Conservation (phyloP, 2,888 invertebrate species). For the Acleris literana region DNA sequence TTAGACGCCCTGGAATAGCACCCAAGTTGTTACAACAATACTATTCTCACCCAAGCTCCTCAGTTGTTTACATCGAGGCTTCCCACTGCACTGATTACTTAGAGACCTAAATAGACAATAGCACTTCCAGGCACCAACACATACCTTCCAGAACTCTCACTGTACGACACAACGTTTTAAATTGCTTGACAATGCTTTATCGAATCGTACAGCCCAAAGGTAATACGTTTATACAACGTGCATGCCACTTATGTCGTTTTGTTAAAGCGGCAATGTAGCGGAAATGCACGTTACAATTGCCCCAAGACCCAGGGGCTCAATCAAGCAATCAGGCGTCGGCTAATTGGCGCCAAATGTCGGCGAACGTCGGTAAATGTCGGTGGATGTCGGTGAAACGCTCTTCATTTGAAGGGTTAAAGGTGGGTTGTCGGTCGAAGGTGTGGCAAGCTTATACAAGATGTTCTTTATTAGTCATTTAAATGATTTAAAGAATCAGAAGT, state of each 20-base stretch:
- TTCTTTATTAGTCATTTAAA: slow-evolving; percentile 35
- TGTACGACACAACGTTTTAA: slow-evolving; percentile 5
- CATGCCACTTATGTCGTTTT: slow-evolving; percentile 18
- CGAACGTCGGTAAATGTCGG: slow-evolving; percentile 36
- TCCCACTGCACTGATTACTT: slow-evolving; percentile 6
- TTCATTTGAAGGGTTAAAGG: slow-evolving; percentile 30
- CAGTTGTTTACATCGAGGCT: slow-evolving; percentile 4
- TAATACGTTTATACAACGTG: neutral
- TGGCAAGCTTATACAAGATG: slow-evolving; percentile 29
- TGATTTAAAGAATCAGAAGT: slow-evolving; percentile 31
- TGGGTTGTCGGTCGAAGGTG: slow-evolving; percentile 6
- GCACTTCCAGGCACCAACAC: neutral
- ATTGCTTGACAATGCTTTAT: slow-evolving; percentile 13
- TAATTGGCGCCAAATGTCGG: slow-evolving; percentile 69
- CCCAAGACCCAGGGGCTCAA: slow-evolving; percentile 38
- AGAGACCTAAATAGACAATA: slow-evolving; percentile 9
- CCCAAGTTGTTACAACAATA: neutral
- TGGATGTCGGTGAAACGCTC: slow-evolving; percentile 17
- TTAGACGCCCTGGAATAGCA: neutral
- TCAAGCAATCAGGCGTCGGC: slow-evolving; percentile 54
- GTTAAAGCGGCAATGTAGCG: slow-evolving; percentile 14
- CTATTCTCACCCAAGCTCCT: neutral
- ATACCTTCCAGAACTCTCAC: slow-evolving; percentile 1
- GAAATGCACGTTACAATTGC: slow-evolving; percentile 33
- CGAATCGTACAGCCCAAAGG: slow-evolving; percentile 3